A percentile compares a stretch with the other conserved stretches of the same genome.
These are phyloP conservation scores for Metalampra italica DNA, from an alignment of 2,888 invertebrate genomes.

Conservation along the genomic window DNA sequence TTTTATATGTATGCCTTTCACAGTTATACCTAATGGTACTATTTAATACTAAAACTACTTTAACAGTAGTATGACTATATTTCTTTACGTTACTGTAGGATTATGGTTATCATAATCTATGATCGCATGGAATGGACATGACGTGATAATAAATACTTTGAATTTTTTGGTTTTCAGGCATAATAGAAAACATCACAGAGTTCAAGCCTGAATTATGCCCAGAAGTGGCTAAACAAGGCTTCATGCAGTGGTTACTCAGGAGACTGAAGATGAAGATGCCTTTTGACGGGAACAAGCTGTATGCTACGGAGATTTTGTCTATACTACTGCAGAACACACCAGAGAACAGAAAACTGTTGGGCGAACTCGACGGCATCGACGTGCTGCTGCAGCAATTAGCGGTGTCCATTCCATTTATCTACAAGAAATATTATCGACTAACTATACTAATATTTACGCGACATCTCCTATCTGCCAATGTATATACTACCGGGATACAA, in stretches of 20 bases:
- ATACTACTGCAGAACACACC: constrained; percentile 95
- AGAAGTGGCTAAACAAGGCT: constrained; percentile 93
- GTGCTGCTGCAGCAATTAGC: constrained; percentile 96
- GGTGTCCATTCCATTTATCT: constrained; percentile 76
- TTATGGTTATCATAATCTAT: too few relatives aligned
- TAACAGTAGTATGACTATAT: too few relatives aligned
- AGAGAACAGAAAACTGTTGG: constrained; percentile 87
- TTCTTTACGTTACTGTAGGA: too few relatives aligned
- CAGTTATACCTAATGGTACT: too few relatives aligned
- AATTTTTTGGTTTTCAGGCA: constrained; percentile 72
- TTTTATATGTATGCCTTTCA: too few relatives aligned
- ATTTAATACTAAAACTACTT: too few relatives aligned
- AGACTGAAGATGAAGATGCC: constrained; percentile 92
- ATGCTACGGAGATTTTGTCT: constrained; percentile 96
- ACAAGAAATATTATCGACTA: too few relatives aligned
- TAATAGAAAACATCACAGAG: constrained; percentile 97
- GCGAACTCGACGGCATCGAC: constrained; percentile 98
- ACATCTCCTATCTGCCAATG: too few relatives aligned
- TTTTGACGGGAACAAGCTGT: constrained; percentile 96
- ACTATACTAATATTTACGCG: too few relatives aligned
- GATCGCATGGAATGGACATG: too few relatives aligned
- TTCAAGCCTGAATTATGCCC: constrained; percentile 89
- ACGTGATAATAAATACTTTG: too few relatives aligned
- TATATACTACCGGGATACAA: too few relatives aligned
- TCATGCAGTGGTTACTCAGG: constrained; percentile 94